Base-by-base conservation (phyloP, 2,113 vertebrate species). In the Protobothrops flavoviridis region DNA sequence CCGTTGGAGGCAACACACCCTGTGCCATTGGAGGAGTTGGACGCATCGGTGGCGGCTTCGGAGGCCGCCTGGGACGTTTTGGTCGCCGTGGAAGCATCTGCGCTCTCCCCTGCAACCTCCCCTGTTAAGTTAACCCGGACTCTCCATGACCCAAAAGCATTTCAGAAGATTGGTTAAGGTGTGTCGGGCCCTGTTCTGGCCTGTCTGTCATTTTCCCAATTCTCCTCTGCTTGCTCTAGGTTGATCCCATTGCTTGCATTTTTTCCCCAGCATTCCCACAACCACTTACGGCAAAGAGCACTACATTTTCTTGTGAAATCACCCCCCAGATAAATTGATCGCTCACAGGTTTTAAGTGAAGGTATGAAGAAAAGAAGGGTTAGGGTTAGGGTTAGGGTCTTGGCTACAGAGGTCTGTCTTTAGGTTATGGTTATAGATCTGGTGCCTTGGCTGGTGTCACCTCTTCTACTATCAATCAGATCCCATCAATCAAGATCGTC, bases 1-100 rank as follows among this genome's bases (percentile, higher is more conserved):
- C 1, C 1, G 45, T 87, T 11, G 45, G 85, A 87, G 85, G 85
- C 21, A 0, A 48, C 45, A 26, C 85, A 1, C 53, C 33, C 2
- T 89, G 53, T 55, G 52, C 87, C n/a, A 0, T 1, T 3, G 64
- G n/a, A 17, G 64, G 64, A 17, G 0, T 33, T 0, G 15, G n/a
- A 74, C 0, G 5, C 5, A 10, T 64, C 0, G 61, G 6, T 1
- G 48, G 48, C 48, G 9, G 9, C 1, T 9, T 0, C 0, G 0
- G 48, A 50, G 48, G 48, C 48, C 48, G 48, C 48, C 1, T 56
- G 55, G 53, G 53, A 55, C 13, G 53, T 13, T 3, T 20, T 0
- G 74, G 29, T 0, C 21, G 21, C 39, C 3, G 81, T 23, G 43
- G 85, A 21, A 85, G 85, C 85, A 45, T 43, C 74, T 64, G 61